Evolutionary conservation across 2,113 vertebrate species (phyloP), one percentile per base, ranked within the genome.

Genomic region (Pedionomus torquatus): DNA sequence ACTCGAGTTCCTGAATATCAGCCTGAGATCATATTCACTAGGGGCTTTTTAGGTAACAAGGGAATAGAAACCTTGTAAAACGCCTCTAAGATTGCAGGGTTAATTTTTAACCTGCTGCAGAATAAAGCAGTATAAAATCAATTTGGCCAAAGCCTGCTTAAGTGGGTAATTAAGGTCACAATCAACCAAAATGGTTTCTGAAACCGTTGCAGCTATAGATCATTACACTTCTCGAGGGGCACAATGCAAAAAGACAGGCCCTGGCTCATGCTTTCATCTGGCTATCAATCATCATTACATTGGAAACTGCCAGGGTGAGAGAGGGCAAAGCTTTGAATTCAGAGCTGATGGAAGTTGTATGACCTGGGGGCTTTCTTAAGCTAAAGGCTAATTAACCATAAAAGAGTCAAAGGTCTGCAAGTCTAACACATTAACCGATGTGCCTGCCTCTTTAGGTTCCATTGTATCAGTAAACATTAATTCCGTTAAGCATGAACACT

Each of bases 291-390:
- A 97, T 95, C 96, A 96, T 97, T 96, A 96, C 81, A 93, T 68
- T 92, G 97, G 95, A 96, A 96, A 96, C 89, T 97, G 89, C 89
- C 77, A 85, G 95, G 94, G 95, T 95, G 95, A 97, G 85, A 89
- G 91, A 95, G 97, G 97, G 95, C 95, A 97, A 91, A 95, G 92
- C 95, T 96, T 97, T 97, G 95, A 97, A 96, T 96, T 96, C 74
- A 88, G 83, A 90, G 90, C 92, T 96, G 95, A 96, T 96, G 95
- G 92, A 97, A 97, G 92, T 95, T 96, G 89, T 96, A 55, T 96
- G 95, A 95, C 96, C 95, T 89, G 70, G 20, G 64, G 93, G 78
- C 87, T 95, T 97, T 96, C 92, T 96, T 91, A 92, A 97, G 55
- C 75, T 87, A 93, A 96, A 81, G 92, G 78, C 96, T 97, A 97